Conservation (phyloP, 2,888 invertebrate genomes). For the Saturnia pavonia region DNA sequence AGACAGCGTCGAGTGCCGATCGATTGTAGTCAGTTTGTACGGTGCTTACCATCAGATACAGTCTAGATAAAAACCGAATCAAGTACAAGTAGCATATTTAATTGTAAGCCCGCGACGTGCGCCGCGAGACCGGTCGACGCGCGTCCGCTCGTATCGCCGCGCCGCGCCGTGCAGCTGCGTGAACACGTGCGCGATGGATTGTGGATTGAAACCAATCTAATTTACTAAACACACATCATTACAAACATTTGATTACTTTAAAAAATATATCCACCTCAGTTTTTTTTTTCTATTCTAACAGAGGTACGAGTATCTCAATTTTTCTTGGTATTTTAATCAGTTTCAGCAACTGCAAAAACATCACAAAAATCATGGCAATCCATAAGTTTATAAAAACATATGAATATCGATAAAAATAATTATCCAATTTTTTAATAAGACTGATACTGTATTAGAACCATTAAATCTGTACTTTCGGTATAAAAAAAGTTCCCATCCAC, state of each 20-base stretch:
- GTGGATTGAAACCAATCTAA: conserved; percentile 4
- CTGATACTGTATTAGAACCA: not conserved
- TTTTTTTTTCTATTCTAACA: not conserved
- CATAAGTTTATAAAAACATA: not conserved
- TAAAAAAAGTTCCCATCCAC: conserved; percentile 8
- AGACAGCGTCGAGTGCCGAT: too few relatives aligned
- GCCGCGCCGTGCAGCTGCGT: too few relatives aligned
- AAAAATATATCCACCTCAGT: too few relatives aligned
- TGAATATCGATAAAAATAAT: too few relatives aligned
- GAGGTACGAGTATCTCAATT: not conserved
- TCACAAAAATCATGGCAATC: not conserved
- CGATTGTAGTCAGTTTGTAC: too few relatives aligned
- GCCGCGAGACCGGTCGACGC: not conserved
- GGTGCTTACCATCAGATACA: too few relatives aligned
- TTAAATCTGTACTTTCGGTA: not conserved
- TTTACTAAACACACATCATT: not conserved
- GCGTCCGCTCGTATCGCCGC: not conserved
- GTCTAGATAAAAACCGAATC: too few relatives aligned
- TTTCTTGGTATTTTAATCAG: not conserved
- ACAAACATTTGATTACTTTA: too few relatives aligned
- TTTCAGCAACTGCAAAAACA: not conserved
- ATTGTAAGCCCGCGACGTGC: not conserved
- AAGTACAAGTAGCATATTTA: conserved; percentile 26
- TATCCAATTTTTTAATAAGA: not conserved
- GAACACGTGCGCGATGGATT: not conserved